These are phyloP conservation scores for Tachystola acroxantha DNA, from an alignment of 2,888 invertebrate species.

Conservation along the genomic window DNA sequence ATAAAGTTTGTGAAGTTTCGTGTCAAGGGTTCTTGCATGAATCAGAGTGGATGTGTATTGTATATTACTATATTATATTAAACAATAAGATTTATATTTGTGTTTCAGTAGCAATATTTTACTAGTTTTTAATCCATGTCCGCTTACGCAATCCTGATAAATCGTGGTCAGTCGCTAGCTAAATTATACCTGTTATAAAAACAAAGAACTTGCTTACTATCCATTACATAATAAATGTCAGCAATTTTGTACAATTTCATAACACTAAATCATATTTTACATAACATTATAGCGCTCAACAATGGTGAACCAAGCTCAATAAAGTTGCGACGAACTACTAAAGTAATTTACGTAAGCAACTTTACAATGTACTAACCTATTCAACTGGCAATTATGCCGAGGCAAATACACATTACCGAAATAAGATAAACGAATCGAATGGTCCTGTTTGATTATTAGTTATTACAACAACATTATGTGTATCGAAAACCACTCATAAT, in stretches of 20 bases:
- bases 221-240: neutral
- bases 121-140: too few relatives aligned
- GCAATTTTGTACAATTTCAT: neutral
- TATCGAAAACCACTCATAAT: conserved; percentile 25
- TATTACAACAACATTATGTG: conserved; percentile 51
- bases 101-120: too few relatives aligned
- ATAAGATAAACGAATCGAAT: conserved; percentile 54
- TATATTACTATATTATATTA: too few relatives aligned
- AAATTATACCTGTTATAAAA: neutral
- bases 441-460: conserved; percentile 49
- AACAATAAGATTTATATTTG: too few relatives aligned
- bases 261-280: conserved; percentile 8
- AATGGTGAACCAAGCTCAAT: conserved; percentile 16
- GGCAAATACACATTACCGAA: conserved; percentile 36
- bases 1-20: too few relatives aligned
- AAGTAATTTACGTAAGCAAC: conserved; percentile 14
- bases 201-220: neutral
- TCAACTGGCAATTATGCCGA: conserved; percentile 22
- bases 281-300: conserved; percentile 5
- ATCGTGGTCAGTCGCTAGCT: too few relatives aligned
- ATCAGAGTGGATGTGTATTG: too few relatives aligned
- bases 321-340: conserved; percentile 31
- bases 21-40: too few relatives aligned
- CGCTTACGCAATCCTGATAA: too few relatives aligned
- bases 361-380: conserved; percentile 6